Percentiles rank a stretch among this genome's conserved stretches.
Evolutionary conservation across 2,797 vertebrate species (phyloP).

Genomic region (Peromyscus attwateri): DNA sequence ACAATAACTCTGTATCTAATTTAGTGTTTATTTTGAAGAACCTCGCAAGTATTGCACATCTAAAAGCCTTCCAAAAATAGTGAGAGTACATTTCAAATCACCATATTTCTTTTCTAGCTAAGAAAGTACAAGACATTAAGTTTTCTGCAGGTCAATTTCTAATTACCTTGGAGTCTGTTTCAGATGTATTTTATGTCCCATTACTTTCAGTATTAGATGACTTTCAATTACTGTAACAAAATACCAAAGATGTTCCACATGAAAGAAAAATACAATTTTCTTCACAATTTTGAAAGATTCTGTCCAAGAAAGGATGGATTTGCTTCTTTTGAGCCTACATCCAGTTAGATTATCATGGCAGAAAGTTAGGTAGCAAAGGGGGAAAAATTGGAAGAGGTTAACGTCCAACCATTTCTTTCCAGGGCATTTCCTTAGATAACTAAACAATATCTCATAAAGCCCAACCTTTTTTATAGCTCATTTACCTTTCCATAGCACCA

Average conservation of each 20-base stretch:
- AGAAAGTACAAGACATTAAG: not conserved
- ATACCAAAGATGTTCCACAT: not conserved
- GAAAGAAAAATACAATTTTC: not conserved
- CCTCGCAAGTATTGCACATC: not conserved
- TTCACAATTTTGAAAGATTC: not conserved
- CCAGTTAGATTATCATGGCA: not conserved
- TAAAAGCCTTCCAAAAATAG: not conserved
- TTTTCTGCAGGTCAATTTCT: not conserved
- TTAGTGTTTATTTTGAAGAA: slow-evolving; percentile 12
- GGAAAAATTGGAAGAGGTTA: accelerated
- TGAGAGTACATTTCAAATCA: not conserved
- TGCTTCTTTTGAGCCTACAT: not conserved
- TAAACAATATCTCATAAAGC: not conserved
- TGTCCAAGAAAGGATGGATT: no score
- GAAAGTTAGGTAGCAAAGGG: accelerated
- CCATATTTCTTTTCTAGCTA: not conserved
- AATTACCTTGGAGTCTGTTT: not conserved
- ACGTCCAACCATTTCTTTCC: accelerated
- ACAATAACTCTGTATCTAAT: not conserved
- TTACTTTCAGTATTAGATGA: not conserved
- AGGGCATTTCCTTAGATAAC: not conserved
- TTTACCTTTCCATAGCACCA: not conserved
- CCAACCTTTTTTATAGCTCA: not conserved
- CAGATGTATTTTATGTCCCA: not conserved
- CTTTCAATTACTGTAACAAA: not conserved